Conservation (phyloP, 2,888 invertebrate species). For the Pammene fasciana region DNA sequence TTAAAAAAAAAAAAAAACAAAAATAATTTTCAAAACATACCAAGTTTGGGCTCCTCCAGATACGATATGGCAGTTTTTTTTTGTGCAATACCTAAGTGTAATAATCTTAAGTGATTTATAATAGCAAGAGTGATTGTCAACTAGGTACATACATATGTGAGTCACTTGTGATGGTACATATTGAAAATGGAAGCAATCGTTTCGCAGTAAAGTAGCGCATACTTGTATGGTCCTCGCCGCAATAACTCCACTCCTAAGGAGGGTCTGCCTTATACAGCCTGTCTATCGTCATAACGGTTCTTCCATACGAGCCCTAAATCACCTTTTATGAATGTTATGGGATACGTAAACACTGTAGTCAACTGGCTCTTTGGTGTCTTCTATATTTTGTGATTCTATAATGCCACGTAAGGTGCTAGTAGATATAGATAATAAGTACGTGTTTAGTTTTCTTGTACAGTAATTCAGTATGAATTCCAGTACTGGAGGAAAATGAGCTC, state of each 20-base stretch:
- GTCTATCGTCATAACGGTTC: constrained; percentile 59
- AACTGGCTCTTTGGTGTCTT: background rate
- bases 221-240: constrained; percentile 23
- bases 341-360: constrained; percentile 38
- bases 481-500: too few relatives aligned
- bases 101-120: constrained; percentile 1
- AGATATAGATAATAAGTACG: too few relatives aligned
- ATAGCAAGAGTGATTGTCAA: constrained; percentile 1
- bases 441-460: too few relatives aligned
- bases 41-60: too few relatives aligned
- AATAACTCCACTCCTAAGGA: constrained; percentile 21
- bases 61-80: too few relatives aligned
- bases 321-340: constrained; percentile 52
- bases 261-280: constrained; percentile 50
- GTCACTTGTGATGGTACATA: background rate
- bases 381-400: background rate
- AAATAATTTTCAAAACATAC: too few relatives aligned
- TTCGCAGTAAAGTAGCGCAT: constrained; percentile 22
- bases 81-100: background rate
- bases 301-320: constrained; percentile 59
- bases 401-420: too few relatives aligned
- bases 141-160: constrained; percentile 3
- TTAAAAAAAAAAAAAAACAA: too few relatives aligned
- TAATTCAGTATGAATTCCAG: too few relatives aligned
- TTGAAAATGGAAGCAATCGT: constrained; percentile 11